These are phyloP conservation scores for Thyatira batis DNA, from an alignment of 2,888 invertebrate species.

Conservation along the genomic window DNA sequence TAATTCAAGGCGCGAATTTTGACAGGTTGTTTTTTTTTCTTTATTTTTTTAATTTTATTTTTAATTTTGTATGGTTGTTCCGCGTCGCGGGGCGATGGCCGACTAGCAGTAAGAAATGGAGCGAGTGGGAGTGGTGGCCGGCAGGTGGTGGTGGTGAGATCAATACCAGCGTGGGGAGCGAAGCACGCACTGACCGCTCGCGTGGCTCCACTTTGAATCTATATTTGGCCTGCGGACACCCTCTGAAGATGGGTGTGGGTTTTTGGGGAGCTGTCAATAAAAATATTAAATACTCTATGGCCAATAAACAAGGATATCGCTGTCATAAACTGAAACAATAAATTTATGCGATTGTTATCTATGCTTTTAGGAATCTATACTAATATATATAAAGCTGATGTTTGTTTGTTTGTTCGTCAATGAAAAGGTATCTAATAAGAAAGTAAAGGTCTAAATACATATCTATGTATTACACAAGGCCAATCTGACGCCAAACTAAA, in stretches of 20 bases:
- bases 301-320: neutral
- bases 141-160: constrained; percentile 76
- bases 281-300: constrained; percentile 27
- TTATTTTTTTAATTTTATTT: constrained; percentile 37
- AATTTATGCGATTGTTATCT: neutral
- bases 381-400: neutral
- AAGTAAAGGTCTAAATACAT: no score
- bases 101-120: constrained; percentile 66
- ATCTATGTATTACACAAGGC: no score
- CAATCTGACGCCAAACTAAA: no score
- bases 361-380: neutral
- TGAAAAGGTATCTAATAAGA: no score
- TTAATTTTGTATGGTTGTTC: constrained; percentile 46
- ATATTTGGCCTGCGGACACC: constrained; percentile 57
- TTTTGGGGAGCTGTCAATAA: constrained; percentile 34
- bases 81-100: constrained; percentile 73
- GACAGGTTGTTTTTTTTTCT: constrained; percentile 42
- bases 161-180: constrained; percentile 75
- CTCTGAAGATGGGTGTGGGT: constrained; percentile 42
- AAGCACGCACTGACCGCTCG: constrained; percentile 79
- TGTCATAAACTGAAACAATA: neutral
- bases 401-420: no score
- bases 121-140: constrained; percentile 72
- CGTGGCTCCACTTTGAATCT: constrained; percentile 50
- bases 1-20: constrained; percentile 19